Evolutionary conservation across 2,797 vertebrate species (phyloP), one percentile per base, ranked within the genome.

Genomic region (Paramormyrops hopkinsi): DNA sequence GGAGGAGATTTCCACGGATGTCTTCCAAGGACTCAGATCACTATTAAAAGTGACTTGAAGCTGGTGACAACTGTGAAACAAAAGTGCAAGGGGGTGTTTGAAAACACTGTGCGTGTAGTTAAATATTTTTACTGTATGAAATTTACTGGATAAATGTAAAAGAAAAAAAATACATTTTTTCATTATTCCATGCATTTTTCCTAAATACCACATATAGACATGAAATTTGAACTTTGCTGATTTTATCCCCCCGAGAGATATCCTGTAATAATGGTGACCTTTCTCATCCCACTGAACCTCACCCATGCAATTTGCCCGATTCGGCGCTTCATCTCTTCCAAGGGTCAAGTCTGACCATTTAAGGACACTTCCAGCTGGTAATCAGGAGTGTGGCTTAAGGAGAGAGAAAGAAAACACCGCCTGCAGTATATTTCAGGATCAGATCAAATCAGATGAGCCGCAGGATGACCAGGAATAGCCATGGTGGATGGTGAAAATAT

Each of bases 371-470:
- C 17, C 12, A 56, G 33, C 33, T 87, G 53, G 12, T 8, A 19
- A 53, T 37, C 14, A 44, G 41, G 25, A 33, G 14, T 14, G 5
- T 33, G 50, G 51, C 25, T 86, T 53, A 22, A 87, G 29, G 33
- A 37, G 51, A 87, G 85, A 59, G 85, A 33, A 59, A 41, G 41
- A 46, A 37, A 33, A 86, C 48, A 54, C 2, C 1, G 84, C 29
- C 50, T 37, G 53, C 56, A 59, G 51, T 87, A 14, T 41, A 56
- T 59, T 87, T 87, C 53, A 33, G 56, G 85, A 87, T 87, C 85
- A 41, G 44, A 59, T 59, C 85, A 59, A 50, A 56, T 41, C 37
- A 87, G 53, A 53, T n/a, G 53, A 56, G 25, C 33, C 3, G 8
- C 25, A 17, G 51, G 41, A 29, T 17, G 85, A 11, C 29, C 29